A percentile compares a stretch with the other conserved stretches of the same genome.
phyloP scores from a whole-genome alignment of 2,888 invertebrate genomes.

The Philhelius pedissequus region DNA sequence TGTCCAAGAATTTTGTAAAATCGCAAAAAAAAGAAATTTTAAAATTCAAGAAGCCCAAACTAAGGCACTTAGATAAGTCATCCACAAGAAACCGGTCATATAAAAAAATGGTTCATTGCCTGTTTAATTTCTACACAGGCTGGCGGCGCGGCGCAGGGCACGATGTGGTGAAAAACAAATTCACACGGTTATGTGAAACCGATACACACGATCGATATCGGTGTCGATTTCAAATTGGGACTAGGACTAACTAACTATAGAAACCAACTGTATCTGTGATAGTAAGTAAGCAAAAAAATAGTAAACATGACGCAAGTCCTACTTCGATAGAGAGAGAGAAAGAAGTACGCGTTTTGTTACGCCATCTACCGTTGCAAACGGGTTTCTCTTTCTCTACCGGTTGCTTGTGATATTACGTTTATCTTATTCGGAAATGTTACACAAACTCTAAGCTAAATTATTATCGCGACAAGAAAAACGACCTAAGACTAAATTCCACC shows the following conservation, averaged over 20 bases:
- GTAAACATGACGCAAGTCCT: constrained; percentile 38
- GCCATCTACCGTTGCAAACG: constrained; percentile 41
- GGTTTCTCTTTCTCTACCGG: constrained; percentile 25
- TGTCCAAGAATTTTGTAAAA: constrained; percentile 13
- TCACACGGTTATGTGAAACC: constrained; percentile 48
- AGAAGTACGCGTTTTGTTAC: constrained; percentile 28
- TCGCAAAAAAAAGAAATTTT: background rate
- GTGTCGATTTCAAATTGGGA: background rate
- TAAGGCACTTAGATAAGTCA: background rate
- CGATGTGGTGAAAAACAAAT: constrained; percentile 1
- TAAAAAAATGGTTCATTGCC: constrained; percentile 52
- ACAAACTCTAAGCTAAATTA: background rate
- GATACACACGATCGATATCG: background rate
- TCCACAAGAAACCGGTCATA: constrained; percentile 23
- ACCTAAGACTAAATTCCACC: background rate
- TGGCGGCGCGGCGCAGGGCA: no score
- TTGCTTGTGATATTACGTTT: constrained; percentile 29
- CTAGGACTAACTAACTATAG: background rate
- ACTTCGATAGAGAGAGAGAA: background rate
- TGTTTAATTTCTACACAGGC: background rate
- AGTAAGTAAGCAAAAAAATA: background rate
- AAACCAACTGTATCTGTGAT: background rate
- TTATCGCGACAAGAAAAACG: constrained; percentile 12
- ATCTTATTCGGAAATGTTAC: constrained; percentile 58
- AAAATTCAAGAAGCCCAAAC: constrained; percentile 27